Conservation (phyloP, 2,113 vertebrate genomes). For the Chrysochloris asiatica region DNA sequence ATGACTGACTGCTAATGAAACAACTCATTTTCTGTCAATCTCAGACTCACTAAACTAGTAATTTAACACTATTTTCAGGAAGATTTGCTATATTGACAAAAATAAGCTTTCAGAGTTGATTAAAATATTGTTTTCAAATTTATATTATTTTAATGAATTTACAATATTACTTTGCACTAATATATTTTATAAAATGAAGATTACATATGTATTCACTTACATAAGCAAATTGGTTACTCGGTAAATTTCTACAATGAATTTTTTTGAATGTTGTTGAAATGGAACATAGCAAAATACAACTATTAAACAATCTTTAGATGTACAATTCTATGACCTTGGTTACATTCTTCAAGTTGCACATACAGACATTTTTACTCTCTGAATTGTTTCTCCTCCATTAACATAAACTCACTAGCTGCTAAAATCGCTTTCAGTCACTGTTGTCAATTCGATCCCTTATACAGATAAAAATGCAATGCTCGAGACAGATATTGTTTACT, state of each 20-base stretch:
- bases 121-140: too few species aligned
- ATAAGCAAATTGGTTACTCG: background rate
- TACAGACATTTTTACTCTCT: background rate
- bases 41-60: too few species aligned
- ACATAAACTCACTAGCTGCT: background rate
- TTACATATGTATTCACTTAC: background rate
- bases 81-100: too few species aligned
- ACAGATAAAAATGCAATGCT: too few species aligned
- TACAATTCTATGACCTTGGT: background rate
- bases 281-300: background rate
- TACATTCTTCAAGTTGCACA: background rate
- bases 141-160: too few species aligned
- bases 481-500: background rate
- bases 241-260: background rate
- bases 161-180: background rate
- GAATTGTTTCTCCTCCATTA: background rate
- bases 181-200: background rate
- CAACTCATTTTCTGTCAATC: too few species aligned
- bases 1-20: too few species aligned
- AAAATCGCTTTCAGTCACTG: background rate
- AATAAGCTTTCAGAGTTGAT: too few species aligned
- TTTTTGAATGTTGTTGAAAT: background rate
- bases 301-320: background rate
- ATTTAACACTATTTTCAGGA: too few species aligned
- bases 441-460: background rate